Percentiles rank a stretch among this genome's conserved stretches.
These are phyloP conservation scores for Lamprologus lemairii DNA, from an alignment of 2,113 vertebrate genomes.

Conservation along the genomic window DNA sequence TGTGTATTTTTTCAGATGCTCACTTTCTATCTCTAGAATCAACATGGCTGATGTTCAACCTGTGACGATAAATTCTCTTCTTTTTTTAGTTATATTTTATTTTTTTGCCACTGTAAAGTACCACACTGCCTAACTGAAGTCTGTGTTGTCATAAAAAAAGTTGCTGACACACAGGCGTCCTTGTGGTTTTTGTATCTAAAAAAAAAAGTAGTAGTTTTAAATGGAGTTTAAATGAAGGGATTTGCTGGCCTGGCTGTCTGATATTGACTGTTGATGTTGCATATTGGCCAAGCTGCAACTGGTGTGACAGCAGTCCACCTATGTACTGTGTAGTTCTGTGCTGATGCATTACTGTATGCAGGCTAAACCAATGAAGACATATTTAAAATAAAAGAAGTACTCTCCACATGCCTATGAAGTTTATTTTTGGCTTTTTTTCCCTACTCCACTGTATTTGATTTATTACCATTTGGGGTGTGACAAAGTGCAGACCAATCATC, in stretches of 20 bases:
- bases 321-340: constrained; percentile 62
- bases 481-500: background rate
- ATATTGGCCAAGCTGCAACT: constrained; percentile 29
- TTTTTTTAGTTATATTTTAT: background rate
- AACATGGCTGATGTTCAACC: constrained; percentile 7
- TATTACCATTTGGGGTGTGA: background rate
- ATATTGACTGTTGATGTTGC: constrained; percentile 44
- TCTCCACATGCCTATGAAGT: constrained; percentile 36
- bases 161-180: background rate
- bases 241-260: constrained; percentile 20
- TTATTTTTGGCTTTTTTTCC: background rate
- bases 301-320: constrained; percentile 28
- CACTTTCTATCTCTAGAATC: constrained; percentile 49
- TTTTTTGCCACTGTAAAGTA: constrained; percentile 11
- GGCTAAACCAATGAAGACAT: constrained; percentile 61
- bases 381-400: constrained; percentile 67
- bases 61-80: background rate
- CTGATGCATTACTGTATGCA: constrained; percentile 51
- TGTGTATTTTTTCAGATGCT: constrained; percentile 55
- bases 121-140: constrained; percentile 32
- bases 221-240: constrained; percentile 46
- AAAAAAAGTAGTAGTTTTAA: constrained; percentile 38
- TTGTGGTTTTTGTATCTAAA: constrained; percentile 55
- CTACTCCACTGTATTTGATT: background rate
- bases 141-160: background rate